phyloP scores from a whole-genome alignment of 2,113 vertebrate genomes.

The Tychaedon coryphoeus region DNA sequence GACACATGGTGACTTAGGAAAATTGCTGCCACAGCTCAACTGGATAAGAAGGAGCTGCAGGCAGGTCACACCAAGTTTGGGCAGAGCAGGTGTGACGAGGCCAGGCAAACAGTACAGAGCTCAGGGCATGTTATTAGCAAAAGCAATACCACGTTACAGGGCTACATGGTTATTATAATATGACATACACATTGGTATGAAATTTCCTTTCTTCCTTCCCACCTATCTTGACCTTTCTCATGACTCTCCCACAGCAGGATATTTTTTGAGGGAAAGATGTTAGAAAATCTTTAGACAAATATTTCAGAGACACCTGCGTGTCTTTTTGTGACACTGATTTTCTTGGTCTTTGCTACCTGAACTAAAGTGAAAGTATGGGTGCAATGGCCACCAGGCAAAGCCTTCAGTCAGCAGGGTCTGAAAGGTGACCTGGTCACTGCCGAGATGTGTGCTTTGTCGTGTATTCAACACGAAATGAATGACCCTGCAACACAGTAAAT shows the following conservation, averaged over 20 bases:
- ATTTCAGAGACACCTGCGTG: background rate
- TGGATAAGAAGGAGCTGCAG: background rate
- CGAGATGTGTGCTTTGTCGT: rapidly evolving
- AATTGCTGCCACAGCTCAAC: background rate
- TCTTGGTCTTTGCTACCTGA: background rate
- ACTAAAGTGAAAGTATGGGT: background rate
- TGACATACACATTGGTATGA: background rate
- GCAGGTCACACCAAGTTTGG: background rate
- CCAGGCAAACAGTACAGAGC: background rate
- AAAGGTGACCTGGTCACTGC: background rate
- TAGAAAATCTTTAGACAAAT: background rate
- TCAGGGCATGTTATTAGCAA: background rate
- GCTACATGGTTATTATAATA: background rate
- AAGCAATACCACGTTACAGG: background rate
- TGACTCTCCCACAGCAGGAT: rapidly evolving
- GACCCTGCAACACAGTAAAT: background rate
- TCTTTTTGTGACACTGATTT: background rate
- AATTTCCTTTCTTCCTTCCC: background rate
- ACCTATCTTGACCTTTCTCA: background rate
- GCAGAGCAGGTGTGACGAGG: background rate
- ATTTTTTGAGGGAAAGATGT: background rate
- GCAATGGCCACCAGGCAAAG: background rate
- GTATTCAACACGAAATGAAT: background rate
- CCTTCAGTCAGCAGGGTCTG: background rate
- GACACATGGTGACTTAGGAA: background rate